Evolutionary conservation across 2,888 invertebrate genomes (phyloP), one percentile per base, ranked within the genome.

Genomic region (Hemithea aestivaria): DNA sequence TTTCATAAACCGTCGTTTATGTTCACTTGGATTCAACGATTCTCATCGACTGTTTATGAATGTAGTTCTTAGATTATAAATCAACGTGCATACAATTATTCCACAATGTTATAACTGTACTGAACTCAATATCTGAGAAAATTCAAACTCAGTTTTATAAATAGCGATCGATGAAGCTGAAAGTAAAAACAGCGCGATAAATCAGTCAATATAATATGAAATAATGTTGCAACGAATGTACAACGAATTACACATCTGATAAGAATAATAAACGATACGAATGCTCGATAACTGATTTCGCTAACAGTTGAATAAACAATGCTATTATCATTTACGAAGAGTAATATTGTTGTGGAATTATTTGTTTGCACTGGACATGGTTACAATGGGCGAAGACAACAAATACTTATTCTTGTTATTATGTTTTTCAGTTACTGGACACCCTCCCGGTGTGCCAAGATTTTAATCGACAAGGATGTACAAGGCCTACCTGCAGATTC

Each of bases 371-470:
- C 70, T 66, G 70, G 62, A 61, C 70, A 62, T 53, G 39, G 53
- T 47, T 49, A 52, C 21, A 54, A 47, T 40, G 52, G 16, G 16
- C 16, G 41, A 60, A 51, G 52, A 58, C 62, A 59, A 58, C 56
- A 57, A 54, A 67, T 67, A 71, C 69, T 81, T 66, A 82, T 73
- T 45, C 40, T 43, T 56, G 62, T 63, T 70, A 56, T 74, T 76
- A 71, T 80, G 63, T 77, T 93, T 93, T 94, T 75, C 95, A 98
- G 97, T 97, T 97, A 96, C 97, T 96, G 97, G 97, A 96, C 97
- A 98, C 96, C 96, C 97, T 96, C 96, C 97, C 94, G 96, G 97
- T 96, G 94, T 98, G 96, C 97, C 97, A 96, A 96, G 98, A 96
- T 97, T 97, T 97, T 97, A 98, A 96, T 94, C 94, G 94, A 90